A percentile compares a stretch with the other conserved stretches of the same genome.
These are phyloP conservation scores for Stenchaetothrips biformis DNA, from an alignment of 2,888 invertebrate species.

Conservation along the genomic window DNA sequence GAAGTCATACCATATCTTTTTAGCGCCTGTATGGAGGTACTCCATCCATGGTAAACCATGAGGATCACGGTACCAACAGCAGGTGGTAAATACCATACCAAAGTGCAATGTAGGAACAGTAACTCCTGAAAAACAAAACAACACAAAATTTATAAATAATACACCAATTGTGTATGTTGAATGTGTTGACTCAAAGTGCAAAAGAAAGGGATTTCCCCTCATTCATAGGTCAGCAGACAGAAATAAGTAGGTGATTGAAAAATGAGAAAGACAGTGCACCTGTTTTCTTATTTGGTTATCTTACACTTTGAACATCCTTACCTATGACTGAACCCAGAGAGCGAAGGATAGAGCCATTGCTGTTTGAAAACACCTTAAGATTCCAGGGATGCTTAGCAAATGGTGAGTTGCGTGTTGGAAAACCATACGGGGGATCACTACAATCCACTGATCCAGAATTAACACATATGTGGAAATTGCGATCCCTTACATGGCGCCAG, in stretches of 20 bases:
- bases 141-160: conserved; percentile 32
- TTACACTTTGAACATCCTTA: conserved; percentile 40
- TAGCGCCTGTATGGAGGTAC: conserved; percentile 81
- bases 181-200: conserved; percentile 26
- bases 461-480: conserved; percentile 78
- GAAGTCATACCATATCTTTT: conserved; percentile 74
- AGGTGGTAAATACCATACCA: conserved; percentile 87
- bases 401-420: conserved; percentile 68
- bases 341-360: conserved; percentile 71
- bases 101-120: conserved; percentile 65
- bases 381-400: conserved; percentile 86
- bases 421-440: conserved; percentile 78
- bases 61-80: conserved; percentile 93
- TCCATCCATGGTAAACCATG: conserved; percentile 90
- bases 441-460: conserved; percentile 84
- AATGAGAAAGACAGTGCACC: neutral
- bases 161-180: neutral
- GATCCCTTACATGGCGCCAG: conserved; percentile 73
- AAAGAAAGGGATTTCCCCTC: no score
- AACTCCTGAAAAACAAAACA: neutral
- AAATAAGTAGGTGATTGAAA: neutral
- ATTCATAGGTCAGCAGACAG: neutral
- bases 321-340: conserved; percentile 80
- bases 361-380: conserved; percentile 78
- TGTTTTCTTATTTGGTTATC: neutral